Conservation (phyloP, 2,113 vertebrate genomes). For the Petrocephalus zakoni region DNA sequence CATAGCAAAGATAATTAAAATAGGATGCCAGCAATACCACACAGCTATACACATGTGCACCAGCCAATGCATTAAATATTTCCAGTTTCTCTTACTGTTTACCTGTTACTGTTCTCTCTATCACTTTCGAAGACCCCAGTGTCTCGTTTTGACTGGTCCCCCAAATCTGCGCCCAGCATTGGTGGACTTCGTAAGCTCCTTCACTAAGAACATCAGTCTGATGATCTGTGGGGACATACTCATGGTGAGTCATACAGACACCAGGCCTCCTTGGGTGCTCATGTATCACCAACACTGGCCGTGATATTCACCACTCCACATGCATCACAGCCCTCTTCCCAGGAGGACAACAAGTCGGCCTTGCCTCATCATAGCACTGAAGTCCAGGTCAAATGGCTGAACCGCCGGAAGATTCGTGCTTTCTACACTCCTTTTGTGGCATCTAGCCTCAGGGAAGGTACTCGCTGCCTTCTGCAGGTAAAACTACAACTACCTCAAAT, state of each 20-base stretch:
- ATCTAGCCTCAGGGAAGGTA: conserved; percentile 48
- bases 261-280: conserved; percentile 48
- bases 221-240: conserved; percentile 69
- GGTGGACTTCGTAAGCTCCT: conserved; percentile 64
- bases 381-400: conserved; percentile 57
- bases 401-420: conserved; percentile 55
- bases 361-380: conserved; percentile 21
- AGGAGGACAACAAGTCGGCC: conserved; percentile 41
- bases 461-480: conserved; percentile 62
- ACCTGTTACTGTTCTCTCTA: not conserved
- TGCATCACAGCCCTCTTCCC: not conserved
- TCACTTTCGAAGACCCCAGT: conserved; percentile 54
- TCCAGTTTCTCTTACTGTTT: not conserved
- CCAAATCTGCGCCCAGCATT: conserved; percentile 59
- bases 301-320: not conserved
- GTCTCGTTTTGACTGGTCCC: conserved; percentile 63
- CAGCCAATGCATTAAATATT: not conserved
- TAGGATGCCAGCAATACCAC: not conserved
- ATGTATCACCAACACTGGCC: not conserved
- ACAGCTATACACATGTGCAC: not conserved
- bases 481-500: not conserved
- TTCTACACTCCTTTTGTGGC: conserved; percentile 56
- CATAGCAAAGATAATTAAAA: not conserved
- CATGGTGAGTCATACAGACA: conserved; percentile 47
- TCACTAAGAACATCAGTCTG: conserved; percentile 67